These are phyloP conservation scores for Sebastes diploproa DNA, from an alignment of 2,797 vertebrate species.

Conservation along the genomic window DNA sequence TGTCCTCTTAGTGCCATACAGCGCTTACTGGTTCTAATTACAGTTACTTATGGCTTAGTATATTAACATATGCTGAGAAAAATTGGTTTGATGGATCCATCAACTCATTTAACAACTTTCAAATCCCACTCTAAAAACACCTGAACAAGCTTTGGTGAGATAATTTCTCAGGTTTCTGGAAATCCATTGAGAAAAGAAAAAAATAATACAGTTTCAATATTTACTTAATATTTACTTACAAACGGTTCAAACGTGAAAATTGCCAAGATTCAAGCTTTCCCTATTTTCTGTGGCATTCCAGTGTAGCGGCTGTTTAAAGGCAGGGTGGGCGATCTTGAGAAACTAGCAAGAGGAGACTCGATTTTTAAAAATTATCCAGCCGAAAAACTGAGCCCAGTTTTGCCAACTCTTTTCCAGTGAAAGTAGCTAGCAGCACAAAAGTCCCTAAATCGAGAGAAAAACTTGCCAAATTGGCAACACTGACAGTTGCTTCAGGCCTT, in stretches of 20 bases:
- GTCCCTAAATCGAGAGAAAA: too few relatives aligned
- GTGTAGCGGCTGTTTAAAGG: background rate
- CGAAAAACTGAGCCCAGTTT: too few relatives aligned
- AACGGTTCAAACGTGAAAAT: background rate
- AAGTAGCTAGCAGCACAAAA: too few relatives aligned
- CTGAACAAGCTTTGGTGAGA: background rate
- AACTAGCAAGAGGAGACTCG: too few relatives aligned
- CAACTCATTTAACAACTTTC: conserved; percentile 4
- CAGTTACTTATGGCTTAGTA: conserved; percentile 16
- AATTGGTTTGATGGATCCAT: conserved; percentile 1
- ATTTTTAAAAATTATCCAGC: too few relatives aligned
- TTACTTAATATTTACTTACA: background rate
- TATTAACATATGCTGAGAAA: conserved; percentile 28
- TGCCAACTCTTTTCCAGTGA: too few relatives aligned
- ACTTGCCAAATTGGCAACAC: too few relatives aligned
- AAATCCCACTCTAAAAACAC: background rate
- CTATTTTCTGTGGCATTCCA: background rate
- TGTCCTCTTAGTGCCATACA: conserved; percentile 42
- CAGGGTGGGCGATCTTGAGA: too few relatives aligned
- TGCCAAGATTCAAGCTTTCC: background rate
- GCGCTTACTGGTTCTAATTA: conserved; percentile 42
- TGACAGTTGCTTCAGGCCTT: too few relatives aligned
- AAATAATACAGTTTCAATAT: background rate
- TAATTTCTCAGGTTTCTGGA: background rate
- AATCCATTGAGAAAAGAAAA: background rate